These are phyloP conservation scores for Scaptomyza caliginosa DNA, from an alignment of 2,888 invertebrate species.

Conservation along the genomic window DNA sequence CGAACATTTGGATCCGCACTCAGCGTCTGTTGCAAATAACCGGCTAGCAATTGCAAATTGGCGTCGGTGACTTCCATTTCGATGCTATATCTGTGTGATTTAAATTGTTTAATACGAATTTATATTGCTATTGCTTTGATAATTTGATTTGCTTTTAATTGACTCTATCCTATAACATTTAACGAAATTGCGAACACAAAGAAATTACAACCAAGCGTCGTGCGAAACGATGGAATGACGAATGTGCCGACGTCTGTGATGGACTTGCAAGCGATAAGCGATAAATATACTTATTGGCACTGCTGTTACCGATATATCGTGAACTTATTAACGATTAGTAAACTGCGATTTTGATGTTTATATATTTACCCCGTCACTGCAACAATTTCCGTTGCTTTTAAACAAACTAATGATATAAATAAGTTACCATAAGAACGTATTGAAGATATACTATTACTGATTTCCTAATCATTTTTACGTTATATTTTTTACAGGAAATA, in stretches of 20 bases:
- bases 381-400: conserved; percentile 24
- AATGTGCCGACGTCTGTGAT: conserved; percentile 30
- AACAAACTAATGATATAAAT: too few relatives aligned
- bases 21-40: conserved; percentile 94
- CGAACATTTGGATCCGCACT: conserved; percentile 92
- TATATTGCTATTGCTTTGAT: conserved; percentile 25
- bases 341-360: not conserved
- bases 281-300: conserved; percentile 1
- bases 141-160: conserved; percentile 25
- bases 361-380: not conserved
- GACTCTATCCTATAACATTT: conserved; percentile 43
- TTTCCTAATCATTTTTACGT: not conserved
- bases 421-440: too few relatives aligned
- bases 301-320: conserved; percentile 1
- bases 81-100: conserved; percentile 5
- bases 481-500: conserved; percentile 87
- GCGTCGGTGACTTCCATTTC: conserved; percentile 95
- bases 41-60: conserved; percentile 91
- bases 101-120: conserved; percentile 9
- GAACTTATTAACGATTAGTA: not conserved
- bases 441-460: too few relatives aligned
- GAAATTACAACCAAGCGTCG: conserved; percentile 21
- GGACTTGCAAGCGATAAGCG: conserved; percentile 5
- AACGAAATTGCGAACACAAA: conserved; percentile 51
- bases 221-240: conserved; percentile 47